Evolutionary conservation across 2,888 invertebrate genomes (phyloP).

Genomic region (Tenthredo livida): DNA sequence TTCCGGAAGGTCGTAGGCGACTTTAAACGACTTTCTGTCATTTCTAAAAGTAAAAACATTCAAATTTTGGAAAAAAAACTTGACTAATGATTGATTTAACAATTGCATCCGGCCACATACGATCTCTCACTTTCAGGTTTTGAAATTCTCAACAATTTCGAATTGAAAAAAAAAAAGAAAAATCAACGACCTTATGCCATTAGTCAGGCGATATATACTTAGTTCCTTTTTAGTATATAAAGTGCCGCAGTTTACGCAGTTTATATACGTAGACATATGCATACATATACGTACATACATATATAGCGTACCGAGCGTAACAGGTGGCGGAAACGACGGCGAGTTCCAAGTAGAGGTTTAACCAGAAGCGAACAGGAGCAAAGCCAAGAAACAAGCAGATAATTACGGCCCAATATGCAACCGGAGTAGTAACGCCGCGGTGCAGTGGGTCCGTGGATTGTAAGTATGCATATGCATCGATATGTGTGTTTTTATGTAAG

Average conservation of each 20-base stretch:
- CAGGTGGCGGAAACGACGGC: constrained; percentile 22
- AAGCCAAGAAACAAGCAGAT: constrained; percentile 66
- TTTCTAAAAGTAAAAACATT: too few species aligned
- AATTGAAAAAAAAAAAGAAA: neutral
- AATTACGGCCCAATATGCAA: constrained; percentile 74
- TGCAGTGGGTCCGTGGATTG: neutral
- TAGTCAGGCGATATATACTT: neutral
- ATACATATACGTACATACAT: too few species aligned
- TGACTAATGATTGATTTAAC: too few species aligned
- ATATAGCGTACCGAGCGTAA: neutral
- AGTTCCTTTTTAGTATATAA: neutral
- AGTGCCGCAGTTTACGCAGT: neutral
- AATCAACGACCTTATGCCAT: neutral
- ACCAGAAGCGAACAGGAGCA: constrained; percentile 55
- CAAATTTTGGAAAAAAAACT: too few species aligned
- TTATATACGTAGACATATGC: neutral
- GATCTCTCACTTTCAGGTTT: too few species aligned
- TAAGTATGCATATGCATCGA: neutral
- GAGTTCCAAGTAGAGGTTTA: constrained; percentile 29
- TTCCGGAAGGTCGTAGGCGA: too few species aligned
- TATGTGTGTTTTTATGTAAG: neutral
- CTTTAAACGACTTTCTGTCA: too few species aligned
- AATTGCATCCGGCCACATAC: too few species aligned
- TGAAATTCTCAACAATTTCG: too few species aligned
- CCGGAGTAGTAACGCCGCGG: constrained; percentile 59